Conservation (phyloP, 2,797 vertebrate species). For the Craterocephalus amniculus region DNA sequence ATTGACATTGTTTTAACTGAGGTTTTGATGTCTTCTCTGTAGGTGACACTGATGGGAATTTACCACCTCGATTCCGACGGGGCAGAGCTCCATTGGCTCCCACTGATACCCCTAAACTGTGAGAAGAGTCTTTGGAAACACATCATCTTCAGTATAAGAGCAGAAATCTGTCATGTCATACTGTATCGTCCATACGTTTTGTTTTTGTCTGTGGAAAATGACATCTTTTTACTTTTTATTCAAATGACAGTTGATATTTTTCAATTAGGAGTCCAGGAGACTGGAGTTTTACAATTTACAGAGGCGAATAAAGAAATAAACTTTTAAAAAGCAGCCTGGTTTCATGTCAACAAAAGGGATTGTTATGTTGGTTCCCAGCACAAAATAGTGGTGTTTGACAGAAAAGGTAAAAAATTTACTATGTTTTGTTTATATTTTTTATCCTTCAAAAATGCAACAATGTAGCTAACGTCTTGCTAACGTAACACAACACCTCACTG, state of each 20-base stretch:
- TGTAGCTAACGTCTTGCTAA: background rate
- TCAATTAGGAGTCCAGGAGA: background rate
- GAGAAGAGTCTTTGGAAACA: slow-evolving; percentile 70
- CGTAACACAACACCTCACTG: background rate
- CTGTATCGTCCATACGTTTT: slow-evolving; percentile 3
- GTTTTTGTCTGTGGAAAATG: background rate
- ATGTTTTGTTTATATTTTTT: background rate
- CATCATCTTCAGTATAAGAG: slow-evolving; percentile 12
- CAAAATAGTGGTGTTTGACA: background rate
- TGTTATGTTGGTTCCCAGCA: background rate
- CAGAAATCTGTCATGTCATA: slow-evolving; percentile 24
- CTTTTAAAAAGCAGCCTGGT: background rate
- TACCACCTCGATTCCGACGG: slow-evolving; percentile 77
- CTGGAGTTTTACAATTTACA: background rate
- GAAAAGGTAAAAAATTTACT: background rate
- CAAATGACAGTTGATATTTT: background rate
- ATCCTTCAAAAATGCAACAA: background rate
- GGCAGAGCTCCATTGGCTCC: slow-evolving; percentile 92
- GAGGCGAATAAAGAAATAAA: background rate
- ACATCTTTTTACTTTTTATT: background rate
- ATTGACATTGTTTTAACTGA: slow-evolving; percentile 10
- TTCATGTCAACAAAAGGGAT: background rate
- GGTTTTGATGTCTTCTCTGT: slow-evolving; percentile 53
- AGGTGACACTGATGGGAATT: slow-evolving; percentile 73
- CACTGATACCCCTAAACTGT: slow-evolving; percentile 93